These are phyloP conservation scores for Mustela erminea DNA, from an alignment of 2,797 vertebrate species.

Conservation along the genomic window DNA sequence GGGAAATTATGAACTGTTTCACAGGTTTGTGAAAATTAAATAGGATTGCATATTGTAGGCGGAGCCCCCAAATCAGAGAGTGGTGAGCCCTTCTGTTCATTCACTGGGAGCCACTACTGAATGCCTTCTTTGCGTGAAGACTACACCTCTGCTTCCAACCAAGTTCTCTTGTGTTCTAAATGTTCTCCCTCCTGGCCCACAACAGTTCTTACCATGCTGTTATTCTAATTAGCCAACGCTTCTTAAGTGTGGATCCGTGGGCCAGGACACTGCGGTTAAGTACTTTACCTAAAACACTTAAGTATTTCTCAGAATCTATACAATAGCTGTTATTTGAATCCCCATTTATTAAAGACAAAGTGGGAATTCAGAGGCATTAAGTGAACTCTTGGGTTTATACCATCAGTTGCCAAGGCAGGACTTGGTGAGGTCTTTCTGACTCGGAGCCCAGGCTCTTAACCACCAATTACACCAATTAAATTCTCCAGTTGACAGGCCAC, in stretches of 20 bases:
- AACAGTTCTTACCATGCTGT: background rate
- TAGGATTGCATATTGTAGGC: fast-evolving
- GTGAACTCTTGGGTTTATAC: background rate
- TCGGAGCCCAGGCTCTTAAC: background rate
- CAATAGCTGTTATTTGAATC: background rate
- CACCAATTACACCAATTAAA: background rate
- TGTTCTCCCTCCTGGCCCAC: background rate
- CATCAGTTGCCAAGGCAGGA: background rate
- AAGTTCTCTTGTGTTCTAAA: background rate
- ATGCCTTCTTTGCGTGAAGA: background rate
- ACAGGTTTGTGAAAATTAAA: background rate
- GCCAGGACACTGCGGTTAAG: background rate
- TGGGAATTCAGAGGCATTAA: background rate
- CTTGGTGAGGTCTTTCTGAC: background rate
- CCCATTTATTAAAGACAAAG: background rate
- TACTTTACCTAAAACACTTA: background rate
- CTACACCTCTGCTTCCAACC: background rate
- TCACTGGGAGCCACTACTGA: fast-evolving
- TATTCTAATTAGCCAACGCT: background rate
- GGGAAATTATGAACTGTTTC: background rate
- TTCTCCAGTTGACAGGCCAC: background rate
- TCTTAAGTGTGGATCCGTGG: background rate
- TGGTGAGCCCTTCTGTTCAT: background rate
- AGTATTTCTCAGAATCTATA: background rate
- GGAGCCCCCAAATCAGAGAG: background rate